A percentile compares a stretch with the other conserved stretches of the same genome.
phyloP scores from a whole-genome alignment of 2,888 invertebrate species.

The Carterocephalus palaemon region DNA sequence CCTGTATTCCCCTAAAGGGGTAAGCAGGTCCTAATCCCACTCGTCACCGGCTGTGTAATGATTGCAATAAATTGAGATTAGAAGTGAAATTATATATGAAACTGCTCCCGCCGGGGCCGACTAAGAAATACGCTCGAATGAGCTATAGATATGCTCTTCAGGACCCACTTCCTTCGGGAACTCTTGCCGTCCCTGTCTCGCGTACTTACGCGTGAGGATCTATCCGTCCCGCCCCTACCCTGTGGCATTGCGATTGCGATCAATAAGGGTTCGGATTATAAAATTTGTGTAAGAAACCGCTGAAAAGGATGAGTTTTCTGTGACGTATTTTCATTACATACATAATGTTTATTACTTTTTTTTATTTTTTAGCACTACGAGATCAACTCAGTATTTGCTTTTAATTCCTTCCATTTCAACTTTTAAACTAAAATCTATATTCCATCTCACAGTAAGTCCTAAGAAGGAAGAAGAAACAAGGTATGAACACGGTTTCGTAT shows the following conservation, averaged over 20 bases:
- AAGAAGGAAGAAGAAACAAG: no score
- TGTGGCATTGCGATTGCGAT: constrained; percentile 49
- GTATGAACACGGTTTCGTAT: no score
- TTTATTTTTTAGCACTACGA: no score
- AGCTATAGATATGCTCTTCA: constrained; percentile 45
- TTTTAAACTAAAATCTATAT: no score
- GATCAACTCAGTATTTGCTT: no score
- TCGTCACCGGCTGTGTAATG: no score
- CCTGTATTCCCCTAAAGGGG: no score
- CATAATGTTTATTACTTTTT: no score
- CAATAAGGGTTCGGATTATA: constrained; percentile 62
- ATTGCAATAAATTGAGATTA: no score
- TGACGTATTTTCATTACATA: constrained; percentile 28
- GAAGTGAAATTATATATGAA: constrained; percentile 6
- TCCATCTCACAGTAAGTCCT: no score
- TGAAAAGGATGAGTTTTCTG: constrained; percentile 26
- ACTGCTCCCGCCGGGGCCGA: constrained; percentile 8
- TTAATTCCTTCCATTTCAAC: no score
- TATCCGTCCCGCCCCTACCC: constrained; percentile 38
- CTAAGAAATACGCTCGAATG: constrained; percentile 19
- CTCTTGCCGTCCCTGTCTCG: constrained; percentile 23
- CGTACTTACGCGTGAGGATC: constrained; percentile 33
- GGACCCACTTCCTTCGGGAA: constrained; percentile 35
- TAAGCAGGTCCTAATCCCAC: no score
- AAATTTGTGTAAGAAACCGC: constrained; percentile 42